Conservation (phyloP, 2,888 invertebrate species). For the Spodoptera exigua region DNA sequence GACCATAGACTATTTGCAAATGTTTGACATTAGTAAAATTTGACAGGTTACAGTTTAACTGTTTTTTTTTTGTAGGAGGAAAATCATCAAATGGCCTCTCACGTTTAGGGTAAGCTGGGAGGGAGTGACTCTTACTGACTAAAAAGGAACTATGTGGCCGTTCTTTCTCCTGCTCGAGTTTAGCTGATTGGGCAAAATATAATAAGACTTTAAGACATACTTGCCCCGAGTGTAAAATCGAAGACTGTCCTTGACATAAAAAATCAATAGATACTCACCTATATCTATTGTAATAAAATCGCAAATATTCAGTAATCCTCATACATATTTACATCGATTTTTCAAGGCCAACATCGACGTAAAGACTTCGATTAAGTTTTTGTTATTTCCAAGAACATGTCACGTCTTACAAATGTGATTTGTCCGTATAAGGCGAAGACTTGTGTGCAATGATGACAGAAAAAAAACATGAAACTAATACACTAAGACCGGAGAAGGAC, state of each 20-base stretch:
- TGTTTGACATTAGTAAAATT: too few relatives aligned
- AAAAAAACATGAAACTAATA: constrained; percentile 61
- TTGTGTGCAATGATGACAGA: constrained; percentile 47
- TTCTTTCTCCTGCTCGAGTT: too few relatives aligned
- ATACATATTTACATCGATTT: constrained; percentile 36
- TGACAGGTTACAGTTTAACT: too few relatives aligned
- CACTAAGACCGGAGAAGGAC: constrained; percentile 69
- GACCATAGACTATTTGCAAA: too few relatives aligned
- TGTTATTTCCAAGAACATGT: constrained; percentile 35
- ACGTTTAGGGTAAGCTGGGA: too few relatives aligned
- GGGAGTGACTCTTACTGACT: too few relatives aligned
- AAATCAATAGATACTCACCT: constrained; percentile 32
- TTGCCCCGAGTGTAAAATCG: too few relatives aligned
- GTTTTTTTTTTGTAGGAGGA: too few relatives aligned
- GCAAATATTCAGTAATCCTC: constrained; percentile 40
- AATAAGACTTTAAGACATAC: too few relatives aligned
- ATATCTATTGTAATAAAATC: constrained; percentile 30
- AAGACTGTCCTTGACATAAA: not conserved
- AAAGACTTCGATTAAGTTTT: constrained; percentile 32
- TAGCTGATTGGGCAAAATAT: too few relatives aligned
- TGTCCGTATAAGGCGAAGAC: constrained; percentile 42
- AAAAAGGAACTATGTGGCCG: too few relatives aligned
- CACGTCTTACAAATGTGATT: constrained; percentile 13
- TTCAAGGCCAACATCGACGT: constrained; percentile 42
- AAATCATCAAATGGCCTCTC: too few relatives aligned